phyloP scores from a whole-genome alignment of 2,113 vertebrate genomes.

The Prolemur simus region DNA sequence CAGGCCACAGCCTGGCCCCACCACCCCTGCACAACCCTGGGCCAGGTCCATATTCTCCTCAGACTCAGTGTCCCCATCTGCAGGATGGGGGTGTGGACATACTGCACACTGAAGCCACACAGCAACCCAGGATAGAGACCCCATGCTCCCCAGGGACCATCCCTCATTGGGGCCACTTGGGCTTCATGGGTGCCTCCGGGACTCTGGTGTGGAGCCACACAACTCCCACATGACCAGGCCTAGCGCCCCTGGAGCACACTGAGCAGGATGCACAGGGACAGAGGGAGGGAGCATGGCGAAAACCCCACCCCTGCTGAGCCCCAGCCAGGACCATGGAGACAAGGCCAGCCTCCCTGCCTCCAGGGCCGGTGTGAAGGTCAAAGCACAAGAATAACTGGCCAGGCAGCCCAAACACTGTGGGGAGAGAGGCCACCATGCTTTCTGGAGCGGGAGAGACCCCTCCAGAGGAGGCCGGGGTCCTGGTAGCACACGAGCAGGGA shows the following conservation, averaged over 20 bases:
- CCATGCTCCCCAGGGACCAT: fast-evolving
- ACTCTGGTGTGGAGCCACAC: fast-evolving
- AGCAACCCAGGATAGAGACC: not conserved
- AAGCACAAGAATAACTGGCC: not conserved
- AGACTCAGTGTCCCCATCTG: not conserved
- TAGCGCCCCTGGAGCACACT: fast-evolving
- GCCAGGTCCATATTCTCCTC: not conserved
- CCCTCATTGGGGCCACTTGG: not conserved
- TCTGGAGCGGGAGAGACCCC: not conserved
- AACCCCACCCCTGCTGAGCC: not conserved
- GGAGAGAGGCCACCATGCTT: fast-evolving
- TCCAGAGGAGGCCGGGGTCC: not conserved
- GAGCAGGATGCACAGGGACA: fast-evolving
- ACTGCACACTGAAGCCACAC: slow-evolving; percentile 40
- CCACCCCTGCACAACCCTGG: not conserved
- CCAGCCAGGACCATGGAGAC: fast-evolving
- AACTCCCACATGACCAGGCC: not conserved
- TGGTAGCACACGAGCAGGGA: not conserved
- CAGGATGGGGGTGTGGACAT: not conserved
- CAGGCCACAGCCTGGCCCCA: not conserved
- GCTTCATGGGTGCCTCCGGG: not conserved
- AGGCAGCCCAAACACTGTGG: not conserved
- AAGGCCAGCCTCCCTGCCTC: not conserved
- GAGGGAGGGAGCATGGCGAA: not conserved
- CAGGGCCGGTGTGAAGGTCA: not conserved